A percentile compares a stretch with the other conserved stretches of the same genome.
phyloP scores from a whole-genome alignment of 2,888 invertebrate genomes.

The Agrotis exclamationis region DNA sequence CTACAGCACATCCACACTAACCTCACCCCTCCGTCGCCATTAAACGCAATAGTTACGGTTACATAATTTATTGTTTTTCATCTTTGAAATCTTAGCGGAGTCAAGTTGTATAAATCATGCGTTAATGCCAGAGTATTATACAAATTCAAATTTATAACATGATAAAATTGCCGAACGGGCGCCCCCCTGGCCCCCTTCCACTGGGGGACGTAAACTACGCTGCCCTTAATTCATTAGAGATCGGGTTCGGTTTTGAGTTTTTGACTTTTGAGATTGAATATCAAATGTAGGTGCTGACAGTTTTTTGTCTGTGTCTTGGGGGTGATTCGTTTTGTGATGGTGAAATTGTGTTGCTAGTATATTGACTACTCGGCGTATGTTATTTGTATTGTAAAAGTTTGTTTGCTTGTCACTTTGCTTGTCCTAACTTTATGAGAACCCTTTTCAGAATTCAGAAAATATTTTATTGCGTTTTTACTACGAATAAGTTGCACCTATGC shows the following conservation, averaged over 20 bases:
- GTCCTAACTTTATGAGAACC: neutral
- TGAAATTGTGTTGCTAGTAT: neutral
- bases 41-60: slow-evolving; percentile 90
- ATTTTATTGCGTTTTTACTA: no score
- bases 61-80: slow-evolving; percentile 91
- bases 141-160: slow-evolving; percentile 92
- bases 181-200: slow-evolving; percentile 74
- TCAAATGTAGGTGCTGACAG: slow-evolving; percentile 16
- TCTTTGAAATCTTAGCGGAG: slow-evolving; percentile 91
- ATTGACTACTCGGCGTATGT: neutral
- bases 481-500: no score
- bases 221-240: slow-evolving; percentile 86
- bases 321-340: neutral
- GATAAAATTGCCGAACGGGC: slow-evolving; percentile 91
- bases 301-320: neutral
- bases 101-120: slow-evolving; percentile 91
- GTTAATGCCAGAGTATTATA: slow-evolving; percentile 90
- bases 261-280: slow-evolving; percentile 61
- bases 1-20: slow-evolving; percentile 71
- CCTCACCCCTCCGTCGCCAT: slow-evolving; percentile 74
- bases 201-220: slow-evolving; percentile 76
- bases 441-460: neutral
- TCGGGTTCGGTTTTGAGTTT: slow-evolving; percentile 62
- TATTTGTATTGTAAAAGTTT: neutral
- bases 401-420: neutral